These are phyloP conservation scores for Pseudococcus viburni DNA, from an alignment of 2,888 invertebrate genomes.

Conservation along the genomic window DNA sequence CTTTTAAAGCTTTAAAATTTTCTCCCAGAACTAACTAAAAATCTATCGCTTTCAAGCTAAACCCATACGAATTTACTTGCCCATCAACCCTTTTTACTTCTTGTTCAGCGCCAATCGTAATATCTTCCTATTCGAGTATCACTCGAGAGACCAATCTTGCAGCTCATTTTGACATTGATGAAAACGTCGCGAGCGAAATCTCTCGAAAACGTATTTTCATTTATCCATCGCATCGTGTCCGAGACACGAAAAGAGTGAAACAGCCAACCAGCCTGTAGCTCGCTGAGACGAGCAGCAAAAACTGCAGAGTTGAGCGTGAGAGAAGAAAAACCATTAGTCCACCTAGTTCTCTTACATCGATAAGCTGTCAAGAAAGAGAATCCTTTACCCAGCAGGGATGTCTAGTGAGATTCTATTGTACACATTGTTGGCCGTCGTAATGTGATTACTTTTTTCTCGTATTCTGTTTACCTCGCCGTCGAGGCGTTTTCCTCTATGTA, in stretches of 20 bases:
- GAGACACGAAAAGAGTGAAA: neutral
- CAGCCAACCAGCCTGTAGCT: neutral
- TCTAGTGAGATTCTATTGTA: slow-evolving; percentile 35
- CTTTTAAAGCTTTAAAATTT: too few relatives aligned
- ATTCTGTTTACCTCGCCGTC: neutral
- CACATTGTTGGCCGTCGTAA: slow-evolving; percentile 27
- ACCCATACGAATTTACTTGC: too few relatives aligned
- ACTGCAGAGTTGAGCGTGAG: neutral
- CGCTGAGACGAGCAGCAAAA: neutral
- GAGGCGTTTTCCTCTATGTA: neutral
- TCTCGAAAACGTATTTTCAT: neutral
- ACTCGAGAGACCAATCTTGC: neutral
- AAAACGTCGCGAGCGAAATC: neutral
- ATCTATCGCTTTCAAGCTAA: too few relatives aligned
- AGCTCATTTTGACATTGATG: neutral
- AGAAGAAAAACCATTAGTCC: slow-evolving; percentile 12
- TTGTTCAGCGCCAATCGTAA: neutral
- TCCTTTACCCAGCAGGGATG: slow-evolving; percentile 35
- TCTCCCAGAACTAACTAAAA: too few relatives aligned
- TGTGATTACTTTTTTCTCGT: slow-evolving; percentile 27
- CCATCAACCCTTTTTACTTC: neutral
- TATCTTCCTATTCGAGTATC: neutral
- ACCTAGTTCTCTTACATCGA: neutral
- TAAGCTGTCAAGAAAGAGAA: slow-evolving; percentile 31
- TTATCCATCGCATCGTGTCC: neutral